Conservation (phyloP, 2,113 vertebrate species). For the Prionailurus bengalensis region DNA sequence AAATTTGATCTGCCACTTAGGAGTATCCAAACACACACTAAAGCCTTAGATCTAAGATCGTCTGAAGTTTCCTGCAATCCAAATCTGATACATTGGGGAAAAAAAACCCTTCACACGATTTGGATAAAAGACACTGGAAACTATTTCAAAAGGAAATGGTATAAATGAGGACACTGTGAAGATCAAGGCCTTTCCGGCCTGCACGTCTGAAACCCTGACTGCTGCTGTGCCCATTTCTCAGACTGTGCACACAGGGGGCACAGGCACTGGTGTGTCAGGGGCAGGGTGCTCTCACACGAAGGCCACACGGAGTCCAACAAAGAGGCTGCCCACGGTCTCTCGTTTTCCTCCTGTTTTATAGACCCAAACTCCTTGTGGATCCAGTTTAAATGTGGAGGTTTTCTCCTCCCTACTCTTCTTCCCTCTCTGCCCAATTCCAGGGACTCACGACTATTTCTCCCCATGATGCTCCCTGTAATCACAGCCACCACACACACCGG, state of each 20-base stretch:
- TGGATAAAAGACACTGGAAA: background rate
- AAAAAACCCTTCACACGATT: background rate
- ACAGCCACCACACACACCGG: background rate
- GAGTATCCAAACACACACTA: background rate
- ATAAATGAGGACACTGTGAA: background rate
- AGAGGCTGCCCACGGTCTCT: background rate
- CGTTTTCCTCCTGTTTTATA: background rate
- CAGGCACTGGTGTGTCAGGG: rapidly evolving
- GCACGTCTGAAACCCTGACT: rapidly evolving
- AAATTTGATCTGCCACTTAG: background rate
- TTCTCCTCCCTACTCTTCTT: background rate
- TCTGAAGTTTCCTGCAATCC: background rate
- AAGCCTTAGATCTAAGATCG: background rate
- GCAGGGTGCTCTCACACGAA: too few species aligned
- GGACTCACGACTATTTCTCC: background rate
- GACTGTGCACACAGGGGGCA: background rate
- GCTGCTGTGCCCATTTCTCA: too few species aligned
- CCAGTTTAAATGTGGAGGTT: background rate
- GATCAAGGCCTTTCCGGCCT: background rate
- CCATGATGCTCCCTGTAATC: background rate
- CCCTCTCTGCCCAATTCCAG: too few species aligned
- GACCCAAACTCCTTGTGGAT: background rate
- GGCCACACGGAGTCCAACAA: background rate
- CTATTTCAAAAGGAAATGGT: background rate
- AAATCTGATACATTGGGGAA: background rate